Conservation (phyloP, 2,113 vertebrate species). For the Petroica traversi region DNA sequence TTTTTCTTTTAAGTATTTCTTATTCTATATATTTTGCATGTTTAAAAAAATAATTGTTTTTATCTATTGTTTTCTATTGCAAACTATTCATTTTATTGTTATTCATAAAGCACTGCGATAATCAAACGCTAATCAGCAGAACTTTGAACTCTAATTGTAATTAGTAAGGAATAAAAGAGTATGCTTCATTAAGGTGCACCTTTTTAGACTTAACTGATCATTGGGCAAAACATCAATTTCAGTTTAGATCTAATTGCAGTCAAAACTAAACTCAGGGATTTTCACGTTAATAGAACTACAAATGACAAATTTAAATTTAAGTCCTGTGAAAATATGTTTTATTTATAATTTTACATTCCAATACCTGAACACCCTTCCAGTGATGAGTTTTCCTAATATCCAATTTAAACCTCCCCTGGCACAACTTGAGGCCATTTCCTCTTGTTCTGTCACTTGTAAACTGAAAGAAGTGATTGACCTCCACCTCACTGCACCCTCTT, state of each 20-base stretch:
- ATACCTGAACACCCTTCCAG: background rate
- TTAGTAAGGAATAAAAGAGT: background rate
- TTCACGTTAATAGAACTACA: background rate
- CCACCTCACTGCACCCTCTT: background rate
- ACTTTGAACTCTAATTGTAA: slow-evolving; percentile 11
- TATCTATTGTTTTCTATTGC: background rate
- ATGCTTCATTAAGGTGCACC: background rate
- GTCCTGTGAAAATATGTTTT: background rate
- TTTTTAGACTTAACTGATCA: background rate
- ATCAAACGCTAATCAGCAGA: background rate
- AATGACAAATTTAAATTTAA: background rate
- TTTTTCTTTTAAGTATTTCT: background rate
- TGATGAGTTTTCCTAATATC: background rate
- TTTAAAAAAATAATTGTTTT: background rate
- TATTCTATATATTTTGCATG: background rate
- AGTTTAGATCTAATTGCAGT: background rate
- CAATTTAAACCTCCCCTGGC: background rate
- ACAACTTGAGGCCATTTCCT: background rate
- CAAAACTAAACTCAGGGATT: background rate
- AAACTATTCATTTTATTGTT: background rate
- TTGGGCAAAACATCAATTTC: background rate
- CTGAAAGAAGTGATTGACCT: too few relatives aligned
- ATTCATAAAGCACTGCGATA: background rate
- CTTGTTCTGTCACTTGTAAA: background rate
- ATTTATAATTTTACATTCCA: background rate